phyloP scores from a whole-genome alignment of 2,113 vertebrate genomes.

The Oryzias curvinotus region DNA sequence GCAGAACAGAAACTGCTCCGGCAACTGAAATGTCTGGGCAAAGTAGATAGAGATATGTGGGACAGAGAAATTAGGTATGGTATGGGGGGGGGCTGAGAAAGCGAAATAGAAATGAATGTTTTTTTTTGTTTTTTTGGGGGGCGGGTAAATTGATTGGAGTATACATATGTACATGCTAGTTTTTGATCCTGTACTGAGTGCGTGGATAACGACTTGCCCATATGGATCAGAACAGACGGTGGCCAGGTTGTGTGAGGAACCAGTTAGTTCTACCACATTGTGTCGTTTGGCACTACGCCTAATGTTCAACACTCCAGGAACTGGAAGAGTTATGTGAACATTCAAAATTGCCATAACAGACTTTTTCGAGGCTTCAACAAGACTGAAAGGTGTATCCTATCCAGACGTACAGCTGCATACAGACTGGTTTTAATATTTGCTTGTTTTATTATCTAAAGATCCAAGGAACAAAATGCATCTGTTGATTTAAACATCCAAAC shows the following conservation, averaged over 20 bases:
- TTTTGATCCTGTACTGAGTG: constrained; percentile 32
- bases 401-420: not conserved
- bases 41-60: not conserved
- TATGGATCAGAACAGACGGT: constrained; percentile 62
- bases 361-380: constrained; percentile 42
- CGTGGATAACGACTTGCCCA: constrained; percentile 48
- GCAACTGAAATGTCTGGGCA: constrained; percentile 2
- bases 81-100: not conserved
- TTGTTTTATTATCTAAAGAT: too few relatives aligned
- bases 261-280: constrained; percentile 61
- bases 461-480: too few relatives aligned
- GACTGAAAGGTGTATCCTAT: constrained; percentile 35
- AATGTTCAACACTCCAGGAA: constrained; percentile 59
- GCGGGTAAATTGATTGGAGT: not conserved
- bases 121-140: constrained; percentile 9
- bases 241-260: constrained; percentile 57
- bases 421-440: constrained; percentile 14
- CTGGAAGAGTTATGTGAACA: constrained; percentile 52
- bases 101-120: constrained; percentile 6
- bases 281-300: constrained; percentile 59
- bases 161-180: not conserved
- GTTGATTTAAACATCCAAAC: too few relatives aligned
- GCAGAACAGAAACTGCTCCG: not conserved
- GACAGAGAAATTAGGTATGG: not conserved
- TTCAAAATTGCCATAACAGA: constrained; percentile 30